Percentiles rank a stretch among this genome's conserved stretches.
These are phyloP conservation scores for Ceratosolen fusciceps DNA, from an alignment of 1,140 invertebrate genomes.

Conservation along the genomic window DNA sequence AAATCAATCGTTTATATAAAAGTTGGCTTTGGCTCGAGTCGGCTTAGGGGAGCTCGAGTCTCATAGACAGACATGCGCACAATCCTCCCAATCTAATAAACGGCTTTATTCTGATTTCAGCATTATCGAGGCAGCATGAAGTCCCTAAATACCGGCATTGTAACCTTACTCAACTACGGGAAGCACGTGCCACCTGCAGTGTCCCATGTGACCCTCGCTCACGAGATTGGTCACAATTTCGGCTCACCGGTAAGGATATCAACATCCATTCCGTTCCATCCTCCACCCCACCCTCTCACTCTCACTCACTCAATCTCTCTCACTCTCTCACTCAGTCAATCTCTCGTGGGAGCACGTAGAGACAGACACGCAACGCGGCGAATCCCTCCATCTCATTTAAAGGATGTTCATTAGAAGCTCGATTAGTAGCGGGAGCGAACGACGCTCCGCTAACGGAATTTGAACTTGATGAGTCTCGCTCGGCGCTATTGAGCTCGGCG, in stretches of 20 bases:
- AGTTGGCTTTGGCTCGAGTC: too few species aligned
- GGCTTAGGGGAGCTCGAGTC: too few species aligned
- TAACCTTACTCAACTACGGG: constrained; percentile 97
- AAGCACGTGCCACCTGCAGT: constrained; percentile 98
- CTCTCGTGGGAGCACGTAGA: too few species aligned
- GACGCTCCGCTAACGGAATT: constrained; percentile 46
- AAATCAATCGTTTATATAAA: not conserved
- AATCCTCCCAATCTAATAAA: not conserved
- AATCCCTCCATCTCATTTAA: not conserved
- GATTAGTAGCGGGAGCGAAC: constrained; percentile 49
- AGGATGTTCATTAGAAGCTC: not conserved
- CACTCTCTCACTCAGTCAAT: not conserved
- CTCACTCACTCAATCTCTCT: constrained; percentile 13
- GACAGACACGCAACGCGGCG: not conserved
- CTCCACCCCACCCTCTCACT: not conserved
- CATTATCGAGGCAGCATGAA: constrained; percentile 95
- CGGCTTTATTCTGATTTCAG: constrained; percentile 72
- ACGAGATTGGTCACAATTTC: constrained; percentile 99
- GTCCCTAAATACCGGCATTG: constrained; percentile 98
- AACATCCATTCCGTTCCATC: not conserved
- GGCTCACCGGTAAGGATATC: constrained; percentile 87
- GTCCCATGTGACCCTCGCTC: constrained; percentile 98
- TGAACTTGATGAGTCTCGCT: not conserved
- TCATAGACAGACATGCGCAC: too few species aligned
- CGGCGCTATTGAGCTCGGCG: not conserved